These are phyloP conservation scores for Ceyx erithaca DNA, from an alignment of 2,797 vertebrate genomes.

Conservation along the genomic window DNA sequence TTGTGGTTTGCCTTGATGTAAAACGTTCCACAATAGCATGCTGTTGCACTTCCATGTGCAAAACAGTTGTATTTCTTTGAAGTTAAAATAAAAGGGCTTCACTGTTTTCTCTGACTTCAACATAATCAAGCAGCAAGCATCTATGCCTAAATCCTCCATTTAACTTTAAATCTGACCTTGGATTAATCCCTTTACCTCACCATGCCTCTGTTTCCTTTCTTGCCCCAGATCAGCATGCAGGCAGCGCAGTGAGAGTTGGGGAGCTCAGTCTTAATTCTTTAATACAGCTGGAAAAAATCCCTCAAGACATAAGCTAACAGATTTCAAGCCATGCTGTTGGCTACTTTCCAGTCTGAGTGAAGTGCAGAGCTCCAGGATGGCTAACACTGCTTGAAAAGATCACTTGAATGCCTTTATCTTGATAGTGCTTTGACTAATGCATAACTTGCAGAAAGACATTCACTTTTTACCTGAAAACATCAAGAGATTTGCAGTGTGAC, in stretches of 20 bases:
- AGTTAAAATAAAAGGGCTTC: constrained; percentile 50
- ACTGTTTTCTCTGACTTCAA: constrained; percentile 53
- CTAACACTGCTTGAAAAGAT: constrained; percentile 44
- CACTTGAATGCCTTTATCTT: constrained; percentile 44
- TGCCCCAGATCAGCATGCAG: constrained; percentile 45
- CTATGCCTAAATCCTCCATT: constrained; percentile 5
- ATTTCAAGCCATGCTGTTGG: constrained; percentile 60
- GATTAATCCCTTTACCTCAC: constrained; percentile 60
- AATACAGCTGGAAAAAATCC: constrained; percentile 70
- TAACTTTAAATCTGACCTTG: constrained; percentile 60
- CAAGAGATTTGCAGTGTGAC: constrained; percentile 11
- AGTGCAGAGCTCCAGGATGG: not conserved
- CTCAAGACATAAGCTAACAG: constrained; percentile 55
- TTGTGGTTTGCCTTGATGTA: constrained; percentile 50
- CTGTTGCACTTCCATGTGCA: constrained; percentile 39
- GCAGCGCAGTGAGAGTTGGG: constrained; percentile 20
- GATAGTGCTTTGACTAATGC: constrained; percentile 30
- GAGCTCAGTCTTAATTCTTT: constrained; percentile 52
- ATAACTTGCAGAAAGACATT: constrained; percentile 28
- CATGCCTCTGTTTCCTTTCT: constrained; percentile 60
- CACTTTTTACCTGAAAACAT: constrained; percentile 26
- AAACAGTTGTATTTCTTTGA: constrained; percentile 52
- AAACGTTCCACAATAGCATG: not conserved
- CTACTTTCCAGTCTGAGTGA: constrained; percentile 46
- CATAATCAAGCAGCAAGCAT: constrained; percentile 17